These are phyloP conservation scores for Globicephala melas DNA, from an alignment of 2,113 vertebrate genomes.

Conservation along the genomic window DNA sequence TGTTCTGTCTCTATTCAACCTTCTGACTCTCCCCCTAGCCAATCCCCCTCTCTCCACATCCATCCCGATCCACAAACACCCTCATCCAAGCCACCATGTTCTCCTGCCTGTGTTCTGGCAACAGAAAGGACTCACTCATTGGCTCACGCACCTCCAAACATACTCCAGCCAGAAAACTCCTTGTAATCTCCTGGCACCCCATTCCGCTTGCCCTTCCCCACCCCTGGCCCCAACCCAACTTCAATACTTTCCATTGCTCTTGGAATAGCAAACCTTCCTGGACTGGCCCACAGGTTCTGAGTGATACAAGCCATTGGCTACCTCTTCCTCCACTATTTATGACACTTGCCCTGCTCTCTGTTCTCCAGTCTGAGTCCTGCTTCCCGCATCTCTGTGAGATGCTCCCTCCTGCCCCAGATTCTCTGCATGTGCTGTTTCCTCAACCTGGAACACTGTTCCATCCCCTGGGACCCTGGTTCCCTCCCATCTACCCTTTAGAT, in stretches of 20 bases:
- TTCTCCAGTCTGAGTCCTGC: accelerated
- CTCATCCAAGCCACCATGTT: accelerated
- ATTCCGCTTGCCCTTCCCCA: background rate
- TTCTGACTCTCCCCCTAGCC: accelerated
- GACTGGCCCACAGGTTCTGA: background rate
- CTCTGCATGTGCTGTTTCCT: background rate
- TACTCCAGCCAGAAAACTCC: background rate
- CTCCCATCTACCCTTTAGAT: background rate
- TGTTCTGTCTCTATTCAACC: too few relatives aligned
- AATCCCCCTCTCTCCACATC: background rate
- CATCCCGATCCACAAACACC: accelerated
- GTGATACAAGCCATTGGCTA: accelerated
- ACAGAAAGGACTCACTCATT: accelerated
- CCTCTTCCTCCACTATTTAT: accelerated
- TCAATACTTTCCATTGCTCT: accelerated
- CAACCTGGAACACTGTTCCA: accelerated
- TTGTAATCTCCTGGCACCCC: background rate
- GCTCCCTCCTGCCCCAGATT: background rate
- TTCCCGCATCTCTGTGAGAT: accelerated
- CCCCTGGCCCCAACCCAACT: background rate
- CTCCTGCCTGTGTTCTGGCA: background rate
- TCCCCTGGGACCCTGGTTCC: accelerated
- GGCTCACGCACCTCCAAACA: background rate
- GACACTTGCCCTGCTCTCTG: background rate
- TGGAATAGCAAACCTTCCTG: background rate